Evolutionary conservation across 2,113 vertebrate genomes (phyloP).

Genomic region (Mormyrus iriodes): DNA sequence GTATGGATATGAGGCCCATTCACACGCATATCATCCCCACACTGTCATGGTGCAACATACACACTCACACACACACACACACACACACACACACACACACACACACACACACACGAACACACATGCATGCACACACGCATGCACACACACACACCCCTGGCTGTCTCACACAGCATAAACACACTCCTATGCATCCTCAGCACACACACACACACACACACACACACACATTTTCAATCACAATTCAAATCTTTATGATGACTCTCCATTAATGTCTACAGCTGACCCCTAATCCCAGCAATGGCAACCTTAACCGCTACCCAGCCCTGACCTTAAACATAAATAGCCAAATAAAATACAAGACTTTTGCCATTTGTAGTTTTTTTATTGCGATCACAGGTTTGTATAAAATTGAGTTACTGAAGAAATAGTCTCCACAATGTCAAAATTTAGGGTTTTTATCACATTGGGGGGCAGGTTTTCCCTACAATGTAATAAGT

Average conservation of each 20-base stretch:
- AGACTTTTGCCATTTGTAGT: background rate
- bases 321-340: background rate
- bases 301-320: background rate
- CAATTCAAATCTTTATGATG: background rate
- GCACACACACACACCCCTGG: constrained; percentile 35
- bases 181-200: constrained; percentile 22
- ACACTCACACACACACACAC: background rate
- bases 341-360: background rate
- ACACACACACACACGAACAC: background rate
- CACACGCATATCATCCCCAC: background rate
- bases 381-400: too few species aligned
- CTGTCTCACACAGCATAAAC: constrained; percentile 17
- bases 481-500: background rate
- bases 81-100: too few species aligned
- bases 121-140: background rate
- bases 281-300: background rate
- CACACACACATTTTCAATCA: too few species aligned
- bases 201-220: too few species aligned
- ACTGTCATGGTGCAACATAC: background rate
- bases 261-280: background rate
- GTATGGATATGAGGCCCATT: background rate
- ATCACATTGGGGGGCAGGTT: background rate
- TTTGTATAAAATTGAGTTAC: constrained; percentile 7
- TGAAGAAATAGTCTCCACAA: background rate
- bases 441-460: background rate